These are phyloP conservation scores for Nasonia longicornis DNA, from an alignment of 1,140 invertebrate species.

Conservation along the genomic window DNA sequence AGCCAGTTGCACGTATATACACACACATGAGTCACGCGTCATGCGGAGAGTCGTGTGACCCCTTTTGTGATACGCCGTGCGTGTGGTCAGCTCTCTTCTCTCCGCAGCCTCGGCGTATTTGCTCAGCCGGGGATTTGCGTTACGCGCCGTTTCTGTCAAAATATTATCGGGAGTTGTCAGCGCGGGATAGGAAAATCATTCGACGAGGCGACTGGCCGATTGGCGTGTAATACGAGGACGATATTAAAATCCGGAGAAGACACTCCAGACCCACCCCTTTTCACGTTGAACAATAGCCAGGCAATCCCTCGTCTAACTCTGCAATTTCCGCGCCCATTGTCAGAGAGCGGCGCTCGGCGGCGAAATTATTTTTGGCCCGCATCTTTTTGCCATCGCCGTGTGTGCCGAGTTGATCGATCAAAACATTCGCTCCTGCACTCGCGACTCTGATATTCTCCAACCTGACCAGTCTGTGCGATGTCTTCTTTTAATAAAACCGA, in stretches of 20 bases:
- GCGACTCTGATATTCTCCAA: not conserved
- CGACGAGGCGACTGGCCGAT: no score
- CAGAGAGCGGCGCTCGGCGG: not conserved
- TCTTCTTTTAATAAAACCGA: not conserved
- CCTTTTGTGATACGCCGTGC: constrained; percentile 48
- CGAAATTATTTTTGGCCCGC: not conserved
- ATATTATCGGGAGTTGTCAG: not conserved
- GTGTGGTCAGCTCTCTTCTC: constrained; percentile 34
- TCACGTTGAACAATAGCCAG: not conserved
- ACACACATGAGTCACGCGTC: constrained; percentile 45
- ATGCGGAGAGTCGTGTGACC: constrained; percentile 50
- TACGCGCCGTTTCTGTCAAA: not conserved
- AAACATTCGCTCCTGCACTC: not conserved
- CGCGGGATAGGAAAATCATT: no score
- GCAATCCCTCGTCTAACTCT: constrained; percentile 12
- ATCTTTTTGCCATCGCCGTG: not conserved
- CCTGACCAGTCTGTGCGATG: no score
- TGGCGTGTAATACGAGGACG: not conserved
- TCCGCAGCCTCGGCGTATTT: not conserved
- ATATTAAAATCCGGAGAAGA: not conserved
- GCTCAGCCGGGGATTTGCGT: no score
- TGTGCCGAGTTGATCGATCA: not conserved
- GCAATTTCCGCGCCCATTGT: constrained; percentile 35
- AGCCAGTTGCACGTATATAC: no score
- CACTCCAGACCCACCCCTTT: not conserved